Evolutionary conservation across 2,888 invertebrate genomes (phyloP), one percentile per base, ranked within the genome.

Genomic region (Agrenia bidenticulata): DNA sequence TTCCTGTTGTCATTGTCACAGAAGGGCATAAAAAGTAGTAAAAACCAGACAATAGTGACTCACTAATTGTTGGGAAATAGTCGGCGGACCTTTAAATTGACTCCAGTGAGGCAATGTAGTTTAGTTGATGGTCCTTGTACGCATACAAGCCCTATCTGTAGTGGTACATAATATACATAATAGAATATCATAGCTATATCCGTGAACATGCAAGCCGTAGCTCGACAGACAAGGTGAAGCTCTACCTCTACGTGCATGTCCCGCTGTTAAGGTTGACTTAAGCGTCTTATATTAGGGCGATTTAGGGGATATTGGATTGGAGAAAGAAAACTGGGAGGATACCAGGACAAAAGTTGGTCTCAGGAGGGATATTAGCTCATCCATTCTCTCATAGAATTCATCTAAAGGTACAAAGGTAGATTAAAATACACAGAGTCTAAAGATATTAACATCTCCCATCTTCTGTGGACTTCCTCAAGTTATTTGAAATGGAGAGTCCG

Each of bases 361-460:
- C 61, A 50, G 42, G 65, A 57, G 65, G 24, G 55, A 56, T 65
- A 65, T 65, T 65, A 57, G 61, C 61, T 65, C 56, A 65, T 65
- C 63, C 63, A 63, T 57, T 63, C 19, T 15, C 45, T 45, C 45
- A 45, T 45, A 45, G 15, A 45, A 45, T 32, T 32, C 32, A 45
- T 45, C 45, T 15, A 15, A 45, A 45, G 19, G 45, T 45, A 19
- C 45, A 45, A 45, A 45, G 51, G 21, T 24, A 51, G 27, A 61
- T 61, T 65, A 65, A 65, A 61, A 65, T 57, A 61, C 56, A 54
- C 61, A 65, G 61, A 56, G 45, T 45, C 45, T 15, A 51, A 49
- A 65, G 56, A 66, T 61, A 66, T 66, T 66, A 62, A 61, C 66
- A 62, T 66, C 61, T 66, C 61, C 23, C 21, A 4, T 15, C 56